Conservation (phyloP, 1,140 invertebrate genomes). For the Bursaphelenchus mucronatus region DNA sequence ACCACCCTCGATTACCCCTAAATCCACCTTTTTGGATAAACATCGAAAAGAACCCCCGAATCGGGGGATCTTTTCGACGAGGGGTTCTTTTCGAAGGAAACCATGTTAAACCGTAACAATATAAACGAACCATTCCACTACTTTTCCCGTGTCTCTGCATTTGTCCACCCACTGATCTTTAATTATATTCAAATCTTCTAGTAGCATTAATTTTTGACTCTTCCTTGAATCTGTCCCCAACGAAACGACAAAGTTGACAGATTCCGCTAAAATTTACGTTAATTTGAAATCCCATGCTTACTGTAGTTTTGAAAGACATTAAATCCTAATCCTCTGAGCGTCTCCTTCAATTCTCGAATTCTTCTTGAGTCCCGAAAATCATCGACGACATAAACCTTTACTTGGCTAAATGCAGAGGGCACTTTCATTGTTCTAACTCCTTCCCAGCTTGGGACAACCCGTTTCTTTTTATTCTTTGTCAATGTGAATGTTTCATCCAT, state of each 20-base stretch:
- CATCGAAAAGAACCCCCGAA: too few species aligned
- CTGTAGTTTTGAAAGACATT: slow-evolving; percentile 32
- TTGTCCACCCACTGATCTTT: slow-evolving; percentile 29
- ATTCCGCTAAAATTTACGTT: slow-evolving; percentile 19
- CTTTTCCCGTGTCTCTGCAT: slow-evolving; percentile 26
- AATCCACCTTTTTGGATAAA: slow-evolving; percentile 29
- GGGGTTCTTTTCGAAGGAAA: too few species aligned
- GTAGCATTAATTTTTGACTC: slow-evolving; percentile 21
- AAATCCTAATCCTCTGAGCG: slow-evolving; percentile 33
- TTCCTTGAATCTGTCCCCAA: slow-evolving; percentile 32
- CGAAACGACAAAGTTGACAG: slow-evolving; percentile 33
- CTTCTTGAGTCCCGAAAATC: neutral
- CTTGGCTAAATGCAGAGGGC: neutral
- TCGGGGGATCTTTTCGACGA: too few species aligned
- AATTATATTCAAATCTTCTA: slow-evolving; percentile 30
- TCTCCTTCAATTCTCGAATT: slow-evolving; percentile 24
- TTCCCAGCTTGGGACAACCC: slow-evolving; percentile 29
- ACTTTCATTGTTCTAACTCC: neutral
- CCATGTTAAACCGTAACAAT: too few species aligned
- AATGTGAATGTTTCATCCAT: slow-evolving; percentile 14
- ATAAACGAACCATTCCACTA: slow-evolving; percentile 32
- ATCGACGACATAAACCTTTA: slow-evolving; percentile 9
- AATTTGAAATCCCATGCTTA: slow-evolving; percentile 22
- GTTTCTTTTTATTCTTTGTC: slow-evolving; percentile 30
- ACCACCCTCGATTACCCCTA: too few species aligned